Evolutionary conservation across 2,113 vertebrate genomes (phyloP).

Genomic region (Chloropsis cyanopogon): DNA sequence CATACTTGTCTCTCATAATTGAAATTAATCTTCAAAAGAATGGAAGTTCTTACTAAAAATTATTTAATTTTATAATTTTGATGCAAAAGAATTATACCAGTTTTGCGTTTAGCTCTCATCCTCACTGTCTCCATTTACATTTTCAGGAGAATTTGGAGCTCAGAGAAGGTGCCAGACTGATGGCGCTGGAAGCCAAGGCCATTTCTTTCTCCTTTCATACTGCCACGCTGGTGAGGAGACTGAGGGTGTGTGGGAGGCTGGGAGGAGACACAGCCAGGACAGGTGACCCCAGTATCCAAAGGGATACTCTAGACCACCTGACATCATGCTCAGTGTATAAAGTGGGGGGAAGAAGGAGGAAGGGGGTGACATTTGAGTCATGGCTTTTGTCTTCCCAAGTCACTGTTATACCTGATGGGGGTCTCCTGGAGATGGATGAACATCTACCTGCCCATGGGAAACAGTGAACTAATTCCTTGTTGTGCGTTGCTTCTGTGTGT

Average conservation of each 20-base stretch:
- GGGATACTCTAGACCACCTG: neutral
- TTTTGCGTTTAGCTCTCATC: neutral
- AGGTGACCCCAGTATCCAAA: neutral
- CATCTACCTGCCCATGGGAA: neutral
- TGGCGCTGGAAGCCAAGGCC: neutral
- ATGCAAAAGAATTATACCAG: neutral
- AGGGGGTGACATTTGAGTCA: neutral
- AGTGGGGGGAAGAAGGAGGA: neutral
- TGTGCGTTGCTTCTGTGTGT: neutral
- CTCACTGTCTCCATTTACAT: neutral
- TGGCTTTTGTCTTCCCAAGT: neutral
- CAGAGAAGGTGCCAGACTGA: neutral
- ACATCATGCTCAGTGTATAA: neutral
- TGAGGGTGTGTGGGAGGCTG: rapidly evolving
- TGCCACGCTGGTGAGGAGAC: neutral
- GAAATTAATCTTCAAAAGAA: neutral
- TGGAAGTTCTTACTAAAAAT: neutral
- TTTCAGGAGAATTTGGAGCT: neutral
- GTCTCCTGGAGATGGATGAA: neutral
- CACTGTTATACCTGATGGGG: neutral
- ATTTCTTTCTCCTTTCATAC: neutral
- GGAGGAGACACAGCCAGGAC: neutral
- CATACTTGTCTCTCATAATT: neutral
- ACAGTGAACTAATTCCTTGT: neutral
- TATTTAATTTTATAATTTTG: neutral